Base-by-base conservation (phyloP, 2,888 invertebrate species). In the Oscheius sp. region DNA sequence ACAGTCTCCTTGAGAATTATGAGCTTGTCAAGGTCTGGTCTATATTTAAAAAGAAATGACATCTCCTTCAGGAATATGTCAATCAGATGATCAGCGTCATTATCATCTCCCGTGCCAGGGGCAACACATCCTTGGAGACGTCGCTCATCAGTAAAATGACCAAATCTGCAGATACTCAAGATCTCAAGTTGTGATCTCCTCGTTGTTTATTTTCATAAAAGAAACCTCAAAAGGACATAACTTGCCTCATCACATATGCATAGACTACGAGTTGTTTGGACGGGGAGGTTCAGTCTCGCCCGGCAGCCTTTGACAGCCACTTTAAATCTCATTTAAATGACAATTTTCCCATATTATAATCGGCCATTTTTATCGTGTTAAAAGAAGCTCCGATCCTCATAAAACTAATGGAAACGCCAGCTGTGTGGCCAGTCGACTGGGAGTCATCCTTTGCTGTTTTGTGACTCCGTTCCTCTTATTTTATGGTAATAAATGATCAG, bases 1-100 rank as follows among this genome's bases (percentile, higher is more conserved):
- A 93, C 87, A 91, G 92, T n/a, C 87, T 89, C 1, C 92, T 93
- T 35, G 88, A 88, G 77, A 73, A 86, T 18, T 87, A 82, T 66
- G 86, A 87, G 41, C 73, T 77, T 25, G 76, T 87, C 49, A 69
- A 68, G 61, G 87, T 85, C 49, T n/a, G 66, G 77, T 46, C 12
- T n/a, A n/a, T 21, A 1, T 18, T 43, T 25, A 27, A 1, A n/a
- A 41, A 23, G 23, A 41, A 16, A 41, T 29, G 45, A n/a, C 9
- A 56, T 12, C n/a, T 1, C n/a, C 18, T 73, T 63, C 56, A 75
- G 75, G 21, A 53, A 9, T 75, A 75, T 29, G 55, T 64, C 29
- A 45, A 69, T 9, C 69, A 69, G 18, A 73, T 75, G 75, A 53
- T 75, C 16, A 55, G 61, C 41, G 75, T 73, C 21, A 45, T 68